Conservation (phyloP, 2,113 vertebrate genomes). For the Carassius gibelio region DNA sequence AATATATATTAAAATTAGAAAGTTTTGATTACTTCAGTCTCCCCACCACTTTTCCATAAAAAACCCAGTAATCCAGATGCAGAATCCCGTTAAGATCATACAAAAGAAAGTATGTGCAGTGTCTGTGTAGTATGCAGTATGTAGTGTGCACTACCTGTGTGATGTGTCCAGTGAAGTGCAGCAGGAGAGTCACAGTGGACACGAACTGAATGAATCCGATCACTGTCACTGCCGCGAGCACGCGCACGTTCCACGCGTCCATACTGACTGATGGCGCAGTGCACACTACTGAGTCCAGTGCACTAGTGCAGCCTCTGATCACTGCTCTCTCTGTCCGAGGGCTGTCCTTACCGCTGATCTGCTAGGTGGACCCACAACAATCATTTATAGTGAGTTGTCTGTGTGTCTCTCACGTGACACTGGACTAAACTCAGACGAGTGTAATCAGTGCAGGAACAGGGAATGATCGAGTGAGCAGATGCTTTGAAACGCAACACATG, state of each 20-base stretch:
- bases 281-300: neutral
- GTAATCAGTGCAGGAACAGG: neutral
- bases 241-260: no score
- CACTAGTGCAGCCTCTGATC: neutral
- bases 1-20: no score
- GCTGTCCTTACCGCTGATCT: neutral
- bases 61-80: no score
- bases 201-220: slow-evolving; percentile 25
- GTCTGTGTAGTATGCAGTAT: no score
- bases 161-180: slow-evolving; percentile 24
- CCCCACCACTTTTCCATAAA: no score
- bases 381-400: neutral
- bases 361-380: neutral
- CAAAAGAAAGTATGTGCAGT: no score
- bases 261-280: no score
- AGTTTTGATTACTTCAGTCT: no score
- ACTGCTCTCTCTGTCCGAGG: no score
- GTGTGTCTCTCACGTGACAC: neutral
- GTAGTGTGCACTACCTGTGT: neutral
- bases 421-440: no score
- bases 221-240: neutral
- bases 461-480: neutral
- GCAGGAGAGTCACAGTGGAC: slow-evolving; percentile 13
- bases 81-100: neutral
- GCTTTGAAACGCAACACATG: neutral